phyloP scores from a whole-genome alignment of 2,113 vertebrate genomes.

The Perca schrenkii region DNA sequence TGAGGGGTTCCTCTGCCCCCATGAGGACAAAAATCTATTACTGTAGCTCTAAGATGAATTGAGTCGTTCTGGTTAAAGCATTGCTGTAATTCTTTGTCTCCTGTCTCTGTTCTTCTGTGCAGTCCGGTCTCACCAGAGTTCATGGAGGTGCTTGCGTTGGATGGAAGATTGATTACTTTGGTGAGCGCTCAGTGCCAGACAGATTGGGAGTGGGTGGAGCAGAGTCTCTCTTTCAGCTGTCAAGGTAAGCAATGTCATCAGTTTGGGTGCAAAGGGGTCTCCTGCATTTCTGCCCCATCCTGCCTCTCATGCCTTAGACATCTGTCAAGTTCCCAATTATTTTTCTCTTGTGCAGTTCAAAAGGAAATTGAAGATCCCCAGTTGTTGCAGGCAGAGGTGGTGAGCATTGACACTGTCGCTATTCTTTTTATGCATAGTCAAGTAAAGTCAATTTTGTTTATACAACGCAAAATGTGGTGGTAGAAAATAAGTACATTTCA shows the following conservation, averaged over 20 bases:
- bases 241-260: conserved; percentile 73
- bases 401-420: conserved; percentile 17
- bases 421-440: conserved; percentile 12
- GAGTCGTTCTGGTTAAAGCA: background rate
- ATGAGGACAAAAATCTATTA: conserved; percentile 3
- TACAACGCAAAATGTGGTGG: background rate
- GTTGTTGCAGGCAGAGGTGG: conserved; percentile 38
- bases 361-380: conserved; percentile 53
- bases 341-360: conserved; percentile 67
- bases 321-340: conserved; percentile 77
- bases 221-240: conserved; percentile 71
- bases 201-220: conserved; percentile 75
- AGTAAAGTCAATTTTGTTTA: background rate
- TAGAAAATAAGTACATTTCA: background rate
- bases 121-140: conserved; percentile 43
- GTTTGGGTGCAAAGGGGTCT: conserved; percentile 66
- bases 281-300: conserved; percentile 52
- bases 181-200: conserved; percentile 65
- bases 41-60: background rate
- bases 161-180: conserved; percentile 72
- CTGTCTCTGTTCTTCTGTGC: conserved; percentile 1
- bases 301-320: conserved; percentile 69
- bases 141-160: conserved; percentile 38
- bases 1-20: background rate
- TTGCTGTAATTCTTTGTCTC: conserved; percentile 22